Evolutionary conservation across 2,888 invertebrate genomes (phyloP).

Genomic region (Brenthis ino): DNA sequence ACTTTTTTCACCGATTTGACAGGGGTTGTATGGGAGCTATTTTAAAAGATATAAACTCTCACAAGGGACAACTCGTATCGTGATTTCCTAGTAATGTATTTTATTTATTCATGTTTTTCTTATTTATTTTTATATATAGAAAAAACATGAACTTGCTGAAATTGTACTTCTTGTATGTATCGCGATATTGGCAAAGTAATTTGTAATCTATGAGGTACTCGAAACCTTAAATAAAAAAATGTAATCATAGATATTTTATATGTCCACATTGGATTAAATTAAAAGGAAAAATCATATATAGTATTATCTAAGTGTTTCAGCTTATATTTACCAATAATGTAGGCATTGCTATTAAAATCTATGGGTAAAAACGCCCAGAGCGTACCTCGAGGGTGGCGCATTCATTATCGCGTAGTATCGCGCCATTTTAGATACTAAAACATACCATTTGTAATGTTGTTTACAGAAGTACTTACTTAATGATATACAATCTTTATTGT

Average conservation of each 20-base stretch:
- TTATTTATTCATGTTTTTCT: constrained; percentile 4
- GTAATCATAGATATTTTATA: too few relatives aligned
- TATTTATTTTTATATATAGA: neutral
- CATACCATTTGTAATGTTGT: neutral
- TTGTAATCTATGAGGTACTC: too few relatives aligned
- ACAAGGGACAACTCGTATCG: constrained; percentile 28
- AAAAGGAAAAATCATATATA: too few relatives aligned
- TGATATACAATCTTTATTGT: neutral
- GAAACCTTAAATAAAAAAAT: too few relatives aligned
- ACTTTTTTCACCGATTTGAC: constrained; percentile 32
- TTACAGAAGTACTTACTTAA: neutral
- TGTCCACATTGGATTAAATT: too few relatives aligned
- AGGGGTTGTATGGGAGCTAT: constrained; percentile 29
- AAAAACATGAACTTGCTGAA: too few relatives aligned
- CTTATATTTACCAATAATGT: neutral
- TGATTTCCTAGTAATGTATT: constrained; percentile 27
- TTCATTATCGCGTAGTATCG: constrained; percentile 11
- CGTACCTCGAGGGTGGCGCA: constrained; percentile 3
- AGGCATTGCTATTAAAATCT: neutral
- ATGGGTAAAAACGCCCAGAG: constrained; percentile 2
- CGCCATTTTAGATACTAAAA: constrained; percentile 10
- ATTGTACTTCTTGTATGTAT: too few relatives aligned
- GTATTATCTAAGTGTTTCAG: neutral
- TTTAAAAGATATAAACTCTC: constrained; percentile 32
- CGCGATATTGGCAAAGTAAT: too few relatives aligned